Evolutionary conservation across 35 echinoderm and acorn worm genomes (phyloP), one percentile per base, ranked within the genome.

Genomic region (Apostichopus parvimensis): DNA sequence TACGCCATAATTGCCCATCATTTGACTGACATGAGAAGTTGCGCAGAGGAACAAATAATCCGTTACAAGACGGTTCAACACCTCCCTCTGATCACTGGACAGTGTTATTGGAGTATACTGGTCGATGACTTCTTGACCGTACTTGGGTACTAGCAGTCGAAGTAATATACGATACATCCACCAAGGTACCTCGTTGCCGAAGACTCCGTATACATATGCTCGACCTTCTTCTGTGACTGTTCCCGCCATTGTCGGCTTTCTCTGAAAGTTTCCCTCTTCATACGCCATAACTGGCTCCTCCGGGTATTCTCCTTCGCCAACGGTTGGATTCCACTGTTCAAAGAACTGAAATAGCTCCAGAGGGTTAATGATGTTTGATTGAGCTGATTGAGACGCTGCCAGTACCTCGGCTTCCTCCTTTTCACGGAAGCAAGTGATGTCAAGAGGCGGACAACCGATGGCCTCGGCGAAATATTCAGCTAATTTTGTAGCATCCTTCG

Each of bases 291-390:
- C 25, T 8, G 93, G 93, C 26, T 94, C 87, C 52, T 81, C 60
- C 10, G 87, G 57, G 54, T 87, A 77, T 18, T 65, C 78, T 4
- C 87, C 93, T 21, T 91, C 88, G 0, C 87, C 93, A 15, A 94
- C 78, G 0, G 76, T 54, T 57, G 93, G 93, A 83, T 79, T 88
- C 93, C 93, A 94, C 21, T 79, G 88, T 73, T 94, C 93, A 22
- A 94, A 94, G 25, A 56, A 73, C 66, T 94, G 87, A 10, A 94
- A 77, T 15, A 94, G 59, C 22, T 90, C 79, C 17, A 57, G 7
- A 4, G 89, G 89, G 68, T 94, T 91, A 54, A 91, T 80, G n/a
- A 94, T 77, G 6, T 80, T 91, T 75, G 64, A 64, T 0, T 76
- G 57, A 4, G 87, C 93, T 34, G 17, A 23, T 14, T 76, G 6